Conservation (phyloP, 2,113 vertebrate genomes). For the Ciconia stormi region DNA sequence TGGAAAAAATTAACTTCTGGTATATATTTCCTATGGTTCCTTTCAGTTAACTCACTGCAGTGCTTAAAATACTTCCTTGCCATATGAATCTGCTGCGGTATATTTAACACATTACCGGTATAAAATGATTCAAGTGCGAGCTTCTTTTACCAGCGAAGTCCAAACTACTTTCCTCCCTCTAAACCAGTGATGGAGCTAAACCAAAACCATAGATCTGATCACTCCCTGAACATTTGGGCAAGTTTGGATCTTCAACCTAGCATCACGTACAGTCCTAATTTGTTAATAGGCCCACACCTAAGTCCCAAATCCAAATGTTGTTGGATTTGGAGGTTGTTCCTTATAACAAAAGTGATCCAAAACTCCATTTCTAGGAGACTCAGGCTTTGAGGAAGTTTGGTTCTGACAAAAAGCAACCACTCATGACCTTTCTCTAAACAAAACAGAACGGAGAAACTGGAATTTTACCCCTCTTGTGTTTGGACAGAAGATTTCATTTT, state of each 20-base stretch:
- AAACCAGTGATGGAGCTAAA: conserved; percentile 1
- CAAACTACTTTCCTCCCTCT: not conserved
- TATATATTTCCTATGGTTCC: conserved; percentile 68
- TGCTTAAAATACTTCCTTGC: conserved; percentile 49
- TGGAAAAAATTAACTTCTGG: conserved; percentile 72
- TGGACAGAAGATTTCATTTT: not conserved
- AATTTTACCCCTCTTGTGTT: not conserved
- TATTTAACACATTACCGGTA: conserved; percentile 55
- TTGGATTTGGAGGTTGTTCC: not conserved
- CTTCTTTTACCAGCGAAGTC: conserved; percentile 29
- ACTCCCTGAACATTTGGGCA: not conserved
- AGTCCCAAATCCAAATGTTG: not conserved
- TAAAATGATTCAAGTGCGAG: not conserved
- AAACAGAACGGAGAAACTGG: not conserved
- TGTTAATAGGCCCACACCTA: conserved; percentile 8
- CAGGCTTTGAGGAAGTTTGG: not conserved
- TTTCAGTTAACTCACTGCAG: conserved; percentile 34
- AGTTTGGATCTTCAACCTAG: not conserved
- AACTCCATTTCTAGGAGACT: not conserved
- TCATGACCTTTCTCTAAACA: not conserved
- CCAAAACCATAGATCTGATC: conserved; percentile 42
- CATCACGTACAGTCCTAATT: not conserved
- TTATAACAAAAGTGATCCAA: not conserved
- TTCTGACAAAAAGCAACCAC: not conserved
- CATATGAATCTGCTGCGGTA: conserved; percentile 64